Conservation (phyloP, 2,113 vertebrate species). For the Heterotilapia buettikoferi region DNA sequence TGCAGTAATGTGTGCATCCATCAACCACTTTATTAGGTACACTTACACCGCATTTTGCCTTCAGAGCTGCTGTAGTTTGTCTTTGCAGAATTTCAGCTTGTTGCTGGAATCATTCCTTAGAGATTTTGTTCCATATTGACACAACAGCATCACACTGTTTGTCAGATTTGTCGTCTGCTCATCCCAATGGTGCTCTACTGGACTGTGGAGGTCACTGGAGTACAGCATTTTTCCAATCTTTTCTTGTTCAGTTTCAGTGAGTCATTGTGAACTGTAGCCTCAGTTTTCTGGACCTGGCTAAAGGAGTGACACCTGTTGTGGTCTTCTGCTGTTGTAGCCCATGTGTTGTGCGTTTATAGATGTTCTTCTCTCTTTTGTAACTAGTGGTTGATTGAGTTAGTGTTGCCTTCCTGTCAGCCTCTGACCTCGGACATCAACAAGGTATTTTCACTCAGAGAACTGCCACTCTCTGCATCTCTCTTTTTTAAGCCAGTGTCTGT, state of each 20-base stretch:
- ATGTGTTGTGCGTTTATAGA: background rate
- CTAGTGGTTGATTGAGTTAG: background rate
- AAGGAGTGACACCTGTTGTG: background rate
- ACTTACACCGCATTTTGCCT: background rate
- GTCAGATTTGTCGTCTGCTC: background rate
- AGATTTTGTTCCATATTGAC: background rate
- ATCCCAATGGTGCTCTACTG: background rate
- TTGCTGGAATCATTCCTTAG: background rate
- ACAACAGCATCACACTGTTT: background rate
- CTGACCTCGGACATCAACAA: background rate
- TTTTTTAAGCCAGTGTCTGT: background rate
- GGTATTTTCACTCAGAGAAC: background rate
- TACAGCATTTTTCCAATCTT: background rate
- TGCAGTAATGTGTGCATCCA: background rate
- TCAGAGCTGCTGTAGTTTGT: background rate
- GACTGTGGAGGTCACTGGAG: background rate
- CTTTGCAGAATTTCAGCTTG: background rate
- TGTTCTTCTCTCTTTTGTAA: background rate
- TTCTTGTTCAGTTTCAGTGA: background rate
- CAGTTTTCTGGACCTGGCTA: background rate
- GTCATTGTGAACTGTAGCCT: background rate
- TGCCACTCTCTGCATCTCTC: background rate
- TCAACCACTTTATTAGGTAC: background rate
- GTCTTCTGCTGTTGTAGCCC: background rate
- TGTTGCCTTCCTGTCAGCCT: background rate